Evolutionary conservation across 1,140 invertebrate species (phyloP), one percentile per base, ranked within the genome.

Genomic region (Mesaphorura yosii): DNA sequence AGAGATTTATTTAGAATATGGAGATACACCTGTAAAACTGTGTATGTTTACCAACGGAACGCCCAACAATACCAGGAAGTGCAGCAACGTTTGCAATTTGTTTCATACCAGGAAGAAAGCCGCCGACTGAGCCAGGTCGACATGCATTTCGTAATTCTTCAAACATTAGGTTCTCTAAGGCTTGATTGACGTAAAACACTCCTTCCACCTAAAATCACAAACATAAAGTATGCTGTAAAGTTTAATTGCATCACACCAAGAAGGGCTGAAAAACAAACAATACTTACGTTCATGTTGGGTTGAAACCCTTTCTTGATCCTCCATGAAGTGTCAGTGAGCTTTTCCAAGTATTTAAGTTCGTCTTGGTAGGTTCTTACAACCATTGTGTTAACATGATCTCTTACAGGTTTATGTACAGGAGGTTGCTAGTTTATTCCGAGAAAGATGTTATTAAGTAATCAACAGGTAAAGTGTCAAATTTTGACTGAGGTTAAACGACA

Each of bases 61-160:
- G 70, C 39, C 88, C 89, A 44, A 99, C 93, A 63, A 99, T 98
- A 2, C 94, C 96, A 42, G 96, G 95, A 31, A 99, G 72, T 5
- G 95, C 91, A 42, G 96, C 96, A 40, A 99, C 96, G 80, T 99
- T 99, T 1, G 91, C 95, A 64, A 99, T 98, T 74, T 99, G 96
- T 75, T 98, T 98, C 55, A 99, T 88, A 23, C 93, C 95, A 0
- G 96, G 96, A 48, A 99, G 74, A 72, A 99, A 99, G 0, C 95
- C 96, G 54, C 95, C 95, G 31, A 89, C 75, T 67, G 80, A 80
- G 7, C 87, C 89, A 20, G 87, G 85, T 34, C 83, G 75, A 68
- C 88, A 93, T 0, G 90, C 76, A 71, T 95, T 92, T 59, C 81
- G 76, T 40, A 99, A 71, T 67, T 99, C 96, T 51, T 99, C 94